Conservation (phyloP, 2,888 invertebrate species). For the Dicyrtoma fusca region DNA sequence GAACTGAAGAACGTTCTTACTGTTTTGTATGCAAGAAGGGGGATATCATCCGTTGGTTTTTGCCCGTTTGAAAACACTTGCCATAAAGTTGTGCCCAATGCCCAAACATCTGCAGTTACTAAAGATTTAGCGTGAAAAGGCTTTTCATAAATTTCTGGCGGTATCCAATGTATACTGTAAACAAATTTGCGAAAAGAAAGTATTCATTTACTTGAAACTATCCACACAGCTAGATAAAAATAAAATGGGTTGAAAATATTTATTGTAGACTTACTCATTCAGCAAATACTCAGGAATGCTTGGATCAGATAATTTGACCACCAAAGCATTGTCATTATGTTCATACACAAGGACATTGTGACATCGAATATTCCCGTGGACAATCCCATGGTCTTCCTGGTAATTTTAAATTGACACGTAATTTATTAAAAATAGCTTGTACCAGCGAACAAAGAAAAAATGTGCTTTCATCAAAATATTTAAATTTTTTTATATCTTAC, state of each 20-base stretch:
- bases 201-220: neutral
- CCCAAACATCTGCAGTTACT: slow-evolving; percentile 83
- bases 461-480: no score
- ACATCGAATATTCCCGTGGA: slow-evolving; percentile 84
- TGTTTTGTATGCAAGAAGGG: slow-evolving; percentile 60
- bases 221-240: slow-evolving; percentile 24
- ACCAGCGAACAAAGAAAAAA: neutral
- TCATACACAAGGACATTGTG: slow-evolving; percentile 77
- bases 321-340: slow-evolving; percentile 70
- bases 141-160: slow-evolving; percentile 77
- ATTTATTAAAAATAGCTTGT: neutral
- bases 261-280: slow-evolving; percentile 66
- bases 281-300: slow-evolving; percentile 70
- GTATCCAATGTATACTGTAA: slow-evolving; percentile 85
- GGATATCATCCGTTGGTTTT: slow-evolving; percentile 59
- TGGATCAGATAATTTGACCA: slow-evolving; percentile 82
- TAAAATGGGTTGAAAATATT: slow-evolving; percentile 8
- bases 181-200: slow-evolving; percentile 37
- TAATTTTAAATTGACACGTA: neutral
- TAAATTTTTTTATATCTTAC: no score
- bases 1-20: slow-evolving; percentile 54
- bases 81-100: slow-evolving; percentile 89
- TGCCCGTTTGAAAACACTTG: slow-evolving; percentile 84
- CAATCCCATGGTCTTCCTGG: slow-evolving; percentile 75
- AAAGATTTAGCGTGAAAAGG: slow-evolving; percentile 70